phyloP scores from a whole-genome alignment of 2,888 invertebrate genomes.

The Watsonalla binaria region DNA sequence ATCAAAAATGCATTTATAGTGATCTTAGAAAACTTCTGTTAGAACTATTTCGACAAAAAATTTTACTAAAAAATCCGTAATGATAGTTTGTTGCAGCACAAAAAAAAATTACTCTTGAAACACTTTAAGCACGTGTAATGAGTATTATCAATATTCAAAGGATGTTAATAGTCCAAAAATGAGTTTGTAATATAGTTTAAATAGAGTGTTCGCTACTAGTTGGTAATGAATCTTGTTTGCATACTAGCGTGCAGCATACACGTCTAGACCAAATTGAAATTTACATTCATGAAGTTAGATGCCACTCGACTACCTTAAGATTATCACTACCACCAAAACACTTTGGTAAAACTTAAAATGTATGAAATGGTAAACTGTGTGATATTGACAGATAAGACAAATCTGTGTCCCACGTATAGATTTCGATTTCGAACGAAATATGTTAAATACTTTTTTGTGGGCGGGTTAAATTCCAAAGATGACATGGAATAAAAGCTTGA shows the following conservation, averaged over 20 bases:
- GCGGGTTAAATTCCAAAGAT: too few species aligned
- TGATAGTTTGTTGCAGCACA: too few species aligned
- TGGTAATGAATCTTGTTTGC: slow-evolving; percentile 60
- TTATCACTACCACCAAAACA: slow-evolving; percentile 3
- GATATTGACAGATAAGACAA: too few species aligned
- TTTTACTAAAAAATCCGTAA: too few species aligned
- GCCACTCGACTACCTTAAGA: slow-evolving; percentile 22
- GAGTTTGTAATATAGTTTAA: slow-evolving; percentile 4
- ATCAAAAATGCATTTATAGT: too few species aligned
- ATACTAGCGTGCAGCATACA: slow-evolving; percentile 53
- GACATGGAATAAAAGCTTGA: too few species aligned
- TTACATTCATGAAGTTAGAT: slow-evolving; percentile 48
- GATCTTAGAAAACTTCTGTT: too few species aligned
- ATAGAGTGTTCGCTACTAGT: slow-evolving; percentile 17
- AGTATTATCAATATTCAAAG: slow-evolving; percentile 4
- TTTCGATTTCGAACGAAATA: too few species aligned
- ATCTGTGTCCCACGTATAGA: too few species aligned
- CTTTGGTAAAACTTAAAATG: background rate
- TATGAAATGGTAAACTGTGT: background rate
- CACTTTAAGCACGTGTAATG: background rate
- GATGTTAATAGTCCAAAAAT: background rate
- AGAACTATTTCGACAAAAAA: too few species aligned
- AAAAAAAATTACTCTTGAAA: background rate
- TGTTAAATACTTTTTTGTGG: too few species aligned
- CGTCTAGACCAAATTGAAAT: slow-evolving; percentile 66